phyloP scores from a whole-genome alignment of 2,888 invertebrate genomes.

The Meloe dianella region DNA sequence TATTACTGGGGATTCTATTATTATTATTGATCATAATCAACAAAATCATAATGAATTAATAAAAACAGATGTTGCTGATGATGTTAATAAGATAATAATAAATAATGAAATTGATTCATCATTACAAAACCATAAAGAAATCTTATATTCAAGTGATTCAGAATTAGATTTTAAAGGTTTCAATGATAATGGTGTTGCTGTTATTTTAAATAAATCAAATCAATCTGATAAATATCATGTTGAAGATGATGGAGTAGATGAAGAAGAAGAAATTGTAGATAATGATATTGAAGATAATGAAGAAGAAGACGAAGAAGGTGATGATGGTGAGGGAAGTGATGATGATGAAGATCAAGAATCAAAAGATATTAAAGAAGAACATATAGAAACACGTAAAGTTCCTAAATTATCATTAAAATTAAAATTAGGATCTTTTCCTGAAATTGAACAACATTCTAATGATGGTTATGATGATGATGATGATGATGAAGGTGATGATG shows the following conservation, averaged over 20 bases:
- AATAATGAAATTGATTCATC: constrained; percentile 15
- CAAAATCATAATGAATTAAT: constrained; percentile 1
- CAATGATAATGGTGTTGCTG: constrained; percentile 19
- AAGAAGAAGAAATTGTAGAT: constrained; percentile 15
- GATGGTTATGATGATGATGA: constrained; percentile 52
- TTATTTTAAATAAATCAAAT: background rate
- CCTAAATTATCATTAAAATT: constrained; percentile 73
- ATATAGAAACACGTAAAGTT: constrained; percentile 59
- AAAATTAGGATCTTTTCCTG: constrained; percentile 49
- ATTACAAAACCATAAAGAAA: constrained; percentile 11
- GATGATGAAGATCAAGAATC: constrained; percentile 27
- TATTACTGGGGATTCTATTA: constrained; percentile 48
- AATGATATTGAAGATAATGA: constrained; percentile 22
- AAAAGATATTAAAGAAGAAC: constrained; percentile 30
- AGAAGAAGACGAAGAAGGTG: constrained; percentile 29
- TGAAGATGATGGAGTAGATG: constrained; percentile 1
- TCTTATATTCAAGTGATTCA: constrained; percentile 27
- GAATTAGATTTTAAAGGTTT: constrained; percentile 29
- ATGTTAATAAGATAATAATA: constrained; percentile 5
- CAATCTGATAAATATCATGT: background rate
- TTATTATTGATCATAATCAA: background rate
- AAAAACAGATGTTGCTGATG: too few species aligned
- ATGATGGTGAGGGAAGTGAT: constrained; percentile 25
- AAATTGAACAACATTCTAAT: constrained; percentile 46
- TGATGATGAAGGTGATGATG: constrained; percentile 67